These are phyloP conservation scores for Echeneis naucrates DNA, from an alignment of 2,797 vertebrate genomes.

Conservation along the genomic window DNA sequence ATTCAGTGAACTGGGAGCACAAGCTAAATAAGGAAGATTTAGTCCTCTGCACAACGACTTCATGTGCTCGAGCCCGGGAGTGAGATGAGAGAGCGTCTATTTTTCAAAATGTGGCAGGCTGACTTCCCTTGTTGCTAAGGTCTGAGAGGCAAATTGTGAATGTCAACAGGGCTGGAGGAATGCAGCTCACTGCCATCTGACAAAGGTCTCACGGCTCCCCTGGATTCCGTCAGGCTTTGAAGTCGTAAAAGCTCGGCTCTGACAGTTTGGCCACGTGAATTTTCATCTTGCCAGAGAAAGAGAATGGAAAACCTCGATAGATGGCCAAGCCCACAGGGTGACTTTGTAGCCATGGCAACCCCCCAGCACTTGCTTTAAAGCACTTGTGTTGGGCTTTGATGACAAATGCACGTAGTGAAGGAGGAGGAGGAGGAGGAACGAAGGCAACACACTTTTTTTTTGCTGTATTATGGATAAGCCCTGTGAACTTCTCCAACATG, in stretches of 20 bases:
- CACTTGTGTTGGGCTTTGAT: slow-evolving; percentile 71
- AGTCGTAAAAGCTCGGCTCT: slow-evolving; percentile 69
- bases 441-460: slow-evolving; percentile 29
- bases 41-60: slow-evolving; percentile 33
- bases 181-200: slow-evolving; percentile 53
- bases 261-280: slow-evolving; percentile 65
- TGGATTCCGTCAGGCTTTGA: slow-evolving; percentile 67
- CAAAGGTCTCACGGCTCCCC: slow-evolving; percentile 68
- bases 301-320: slow-evolving; percentile 60
- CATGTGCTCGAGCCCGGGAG: slow-evolving; percentile 13
- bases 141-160: slow-evolving; percentile 61
- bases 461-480: slow-evolving; percentile 31
- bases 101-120: slow-evolving; percentile 35
- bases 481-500: slow-evolving; percentile 39
- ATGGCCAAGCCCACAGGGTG: slow-evolving; percentile 64
- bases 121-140: slow-evolving; percentile 51
- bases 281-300: slow-evolving; percentile 50
- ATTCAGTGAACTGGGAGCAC: slow-evolving; percentile 42
- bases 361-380: slow-evolving; percentile 62
- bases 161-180: slow-evolving; percentile 63
- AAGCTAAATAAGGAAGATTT: slow-evolving; percentile 47
- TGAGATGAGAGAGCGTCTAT: slow-evolving; percentile 22
- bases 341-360: slow-evolving; percentile 80
- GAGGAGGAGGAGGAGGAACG: slow-evolving; percentile 28
- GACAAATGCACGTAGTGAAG: slow-evolving; percentile 64